phyloP scores from a whole-genome alignment of 1,140 invertebrate genomes.

The Lasioglossum albipes region DNA sequence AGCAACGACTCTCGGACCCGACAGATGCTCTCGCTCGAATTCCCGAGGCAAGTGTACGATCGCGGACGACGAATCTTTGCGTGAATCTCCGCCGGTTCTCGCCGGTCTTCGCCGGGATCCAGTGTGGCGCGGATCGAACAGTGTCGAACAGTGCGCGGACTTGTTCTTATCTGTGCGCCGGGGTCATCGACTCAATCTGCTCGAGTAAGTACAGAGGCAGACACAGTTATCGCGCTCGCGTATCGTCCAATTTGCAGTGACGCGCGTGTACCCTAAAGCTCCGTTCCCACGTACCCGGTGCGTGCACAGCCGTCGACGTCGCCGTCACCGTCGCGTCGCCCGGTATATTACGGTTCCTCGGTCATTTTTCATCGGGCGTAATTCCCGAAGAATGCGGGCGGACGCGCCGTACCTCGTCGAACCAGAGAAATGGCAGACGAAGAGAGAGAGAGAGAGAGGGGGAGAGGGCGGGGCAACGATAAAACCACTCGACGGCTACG shows the following conservation, averaged over 20 bases:
- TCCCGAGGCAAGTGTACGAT: too few relatives aligned
- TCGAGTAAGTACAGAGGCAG: neutral
- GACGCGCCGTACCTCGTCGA: neutral
- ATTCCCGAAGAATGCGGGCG: slow-evolving; percentile 34
- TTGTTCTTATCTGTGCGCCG: neutral
- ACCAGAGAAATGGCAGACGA: neutral
- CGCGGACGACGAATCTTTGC: too few relatives aligned
- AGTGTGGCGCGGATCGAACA: neutral
- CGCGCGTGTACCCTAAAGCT: neutral
- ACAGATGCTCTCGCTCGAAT: too few relatives aligned
- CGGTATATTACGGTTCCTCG: neutral
- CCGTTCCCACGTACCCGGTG: neutral
- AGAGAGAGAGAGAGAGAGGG: neutral
- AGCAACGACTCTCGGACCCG: too few relatives aligned
- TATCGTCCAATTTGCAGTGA: neutral
- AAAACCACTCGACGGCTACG: slow-evolving; percentile 3
- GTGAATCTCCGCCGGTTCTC: too few relatives aligned
- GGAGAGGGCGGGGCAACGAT: slow-evolving; percentile 23
- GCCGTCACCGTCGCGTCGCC: too few relatives aligned
- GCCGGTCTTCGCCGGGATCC: neutral
- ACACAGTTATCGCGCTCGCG: slow-evolving; percentile 15
- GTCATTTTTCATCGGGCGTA: slow-evolving; percentile 37
- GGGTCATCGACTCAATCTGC: slow-evolving; percentile 13
- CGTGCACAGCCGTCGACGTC: neutral
- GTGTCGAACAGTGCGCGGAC: neutral